phyloP scores from a whole-genome alignment of 2,888 invertebrate species.

The Tachystola acroxantha region DNA sequence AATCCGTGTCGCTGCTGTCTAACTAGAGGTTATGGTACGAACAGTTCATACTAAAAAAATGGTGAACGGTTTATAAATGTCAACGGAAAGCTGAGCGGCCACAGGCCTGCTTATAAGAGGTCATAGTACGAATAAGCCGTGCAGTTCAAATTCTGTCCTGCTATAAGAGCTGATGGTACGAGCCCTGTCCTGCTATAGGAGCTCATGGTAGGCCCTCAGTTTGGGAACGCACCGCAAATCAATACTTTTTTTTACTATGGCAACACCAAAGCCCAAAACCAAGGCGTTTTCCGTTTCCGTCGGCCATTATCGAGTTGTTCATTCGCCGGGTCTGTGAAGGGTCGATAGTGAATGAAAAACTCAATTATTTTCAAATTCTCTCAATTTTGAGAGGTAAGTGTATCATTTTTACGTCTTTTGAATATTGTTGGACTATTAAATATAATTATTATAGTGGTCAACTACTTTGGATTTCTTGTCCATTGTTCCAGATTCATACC shows the following conservation, averaged over 20 bases:
- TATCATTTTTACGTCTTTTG: conserved; percentile 5
- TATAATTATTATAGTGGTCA: background rate
- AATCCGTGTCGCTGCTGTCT: too few relatives aligned
- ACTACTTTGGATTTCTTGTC: conserved; percentile 5
- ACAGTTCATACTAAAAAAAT: too few relatives aligned
- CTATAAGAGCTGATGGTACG: too few relatives aligned
- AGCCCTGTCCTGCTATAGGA: too few relatives aligned
- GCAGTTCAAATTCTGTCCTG: too few relatives aligned
- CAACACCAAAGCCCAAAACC: background rate
- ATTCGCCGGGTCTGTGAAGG: conserved; percentile 76
- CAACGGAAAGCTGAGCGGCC: too few relatives aligned
- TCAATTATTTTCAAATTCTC: conserved; percentile 60
- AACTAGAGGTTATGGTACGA: too few relatives aligned
- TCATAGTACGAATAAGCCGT: too few relatives aligned
- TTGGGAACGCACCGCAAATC: too few relatives aligned
- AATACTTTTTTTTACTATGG: conserved; percentile 15
- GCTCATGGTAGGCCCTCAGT: too few relatives aligned
- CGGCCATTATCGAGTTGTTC: conserved; percentile 81
- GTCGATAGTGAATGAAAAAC: conserved; percentile 59
- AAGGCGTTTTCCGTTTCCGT: conserved; percentile 17
- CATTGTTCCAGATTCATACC: conserved; percentile 55
- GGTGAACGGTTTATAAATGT: too few relatives aligned
- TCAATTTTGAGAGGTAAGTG: conserved; percentile 69
- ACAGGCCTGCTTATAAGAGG: too few relatives aligned
- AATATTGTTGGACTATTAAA: conserved; percentile 1